Evolutionary conservation across 2,888 invertebrate species (phyloP), one percentile per base, ranked within the genome.

Genomic region (Anaspis maculata): DNA sequence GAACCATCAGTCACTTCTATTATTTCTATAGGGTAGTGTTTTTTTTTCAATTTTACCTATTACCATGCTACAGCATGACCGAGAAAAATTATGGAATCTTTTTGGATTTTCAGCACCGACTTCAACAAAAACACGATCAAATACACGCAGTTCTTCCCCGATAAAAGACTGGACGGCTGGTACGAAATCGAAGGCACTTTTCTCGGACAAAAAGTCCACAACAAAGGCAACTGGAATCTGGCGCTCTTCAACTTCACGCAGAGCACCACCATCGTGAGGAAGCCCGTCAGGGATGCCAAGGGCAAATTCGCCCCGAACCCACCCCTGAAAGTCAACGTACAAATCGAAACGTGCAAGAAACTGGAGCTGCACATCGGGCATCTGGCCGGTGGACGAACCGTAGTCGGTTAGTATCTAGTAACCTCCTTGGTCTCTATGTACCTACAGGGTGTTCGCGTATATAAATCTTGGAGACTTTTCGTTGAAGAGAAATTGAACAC

Each of bases 141-240:
- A 35, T 84, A 85, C 53, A 78, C 84, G 0, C 88, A 88, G 62
- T 82, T 80, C 58, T 88, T 88, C 58, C 87, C 87, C 0, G 84
- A 85, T 49, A 88, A 88, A 54, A 74, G 71, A 52, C 65, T 88
- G 1, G 69, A 73, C 33, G 88, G 88, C 1, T 71, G 65, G 32
- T 82, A 79, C 50, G 78, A 79, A 41, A 72, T 80, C 42, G 67
- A 68, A 46, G 83, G 76, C 1, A 72, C 69, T 37, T 61, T 77
- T 7, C 67, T 84, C 35, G 80, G 83, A 0, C 67, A 71, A 0
- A 72, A 70, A 39, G 64, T 83, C 15, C 64, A 65, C 2, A 80
- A 81, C 24, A 67, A 71, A 13, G 88, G 88, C 1, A 70, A 69
- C 26, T 88, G 87, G 79, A 84, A 84, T 61, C 58, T 88, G 45